Evolutionary conservation across 2,888 invertebrate species (phyloP).

Genomic region (Eupithecia abbreviata): DNA sequence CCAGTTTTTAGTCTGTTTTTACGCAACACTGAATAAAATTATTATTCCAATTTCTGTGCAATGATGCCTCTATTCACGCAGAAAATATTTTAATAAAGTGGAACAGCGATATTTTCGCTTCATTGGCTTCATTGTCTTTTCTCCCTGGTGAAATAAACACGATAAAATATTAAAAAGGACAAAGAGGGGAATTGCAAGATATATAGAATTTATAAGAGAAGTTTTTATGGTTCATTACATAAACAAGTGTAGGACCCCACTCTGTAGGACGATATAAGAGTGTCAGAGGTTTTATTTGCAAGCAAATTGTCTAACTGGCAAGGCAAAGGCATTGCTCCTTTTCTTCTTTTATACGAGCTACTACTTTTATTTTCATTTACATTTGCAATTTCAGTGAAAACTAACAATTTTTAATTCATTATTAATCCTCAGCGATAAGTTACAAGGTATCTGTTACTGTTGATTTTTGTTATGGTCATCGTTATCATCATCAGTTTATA

Average conservation of each 20-base stretch:
- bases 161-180: conserved; percentile 11
- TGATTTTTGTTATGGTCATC: too few species aligned
- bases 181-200: background rate
- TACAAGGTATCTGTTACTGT: too few species aligned
- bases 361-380: too few species aligned
- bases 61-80: conserved; percentile 9
- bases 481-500: too few species aligned
- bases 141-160: conserved; percentile 5
- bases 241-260: background rate
- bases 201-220: conserved; percentile 1
- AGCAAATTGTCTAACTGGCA: background rate
- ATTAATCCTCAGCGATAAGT: background rate
- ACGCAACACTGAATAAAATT: conserved; percentile 6
- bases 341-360: background rate
- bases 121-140: conserved; percentile 1
- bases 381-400: too few species aligned
- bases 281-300: background rate
- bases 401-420: too few species aligned
- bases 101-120: conserved; percentile 1
- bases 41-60: background rate
- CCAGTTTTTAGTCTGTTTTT: background rate
- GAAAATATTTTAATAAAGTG: conserved; percentile 14
- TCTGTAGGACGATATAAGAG: background rate
- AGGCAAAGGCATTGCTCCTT: background rate
- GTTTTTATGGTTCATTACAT: conserved; percentile 1